phyloP scores from a whole-genome alignment of 2,797 vertebrate species.

The Buceros bicornis region DNA sequence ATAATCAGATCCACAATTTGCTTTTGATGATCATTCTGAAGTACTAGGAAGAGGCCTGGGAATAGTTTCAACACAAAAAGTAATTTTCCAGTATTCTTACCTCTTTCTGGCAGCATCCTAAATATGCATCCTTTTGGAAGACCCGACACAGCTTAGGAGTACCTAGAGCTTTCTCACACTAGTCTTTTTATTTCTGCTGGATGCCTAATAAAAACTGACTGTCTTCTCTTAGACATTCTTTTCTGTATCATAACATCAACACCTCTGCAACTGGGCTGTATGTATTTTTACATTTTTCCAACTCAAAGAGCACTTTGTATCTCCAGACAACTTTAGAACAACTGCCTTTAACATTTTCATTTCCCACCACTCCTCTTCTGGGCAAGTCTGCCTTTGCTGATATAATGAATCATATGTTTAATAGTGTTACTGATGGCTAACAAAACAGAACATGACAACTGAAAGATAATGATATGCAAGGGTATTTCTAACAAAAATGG shows the following conservation, averaged over 20 bases:
- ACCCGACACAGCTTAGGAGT: background rate
- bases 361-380: background rate
- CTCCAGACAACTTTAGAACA: background rate
- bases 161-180: background rate
- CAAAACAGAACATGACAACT: background rate
- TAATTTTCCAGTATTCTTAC: background rate
- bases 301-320: background rate
- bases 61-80: background rate
- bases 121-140: background rate
- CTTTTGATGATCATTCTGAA: background rate
- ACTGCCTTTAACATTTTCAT: background rate
- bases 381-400: slow-evolving; percentile 8
- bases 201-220: background rate
- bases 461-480: slow-evolving; percentile 17
- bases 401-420: background rate
- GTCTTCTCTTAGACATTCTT: background rate
- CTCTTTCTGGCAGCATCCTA: background rate
- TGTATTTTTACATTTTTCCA: background rate
- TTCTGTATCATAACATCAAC: background rate
- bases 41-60: background rate
- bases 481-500: background rate
- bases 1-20: background rate
- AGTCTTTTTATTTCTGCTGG: background rate
- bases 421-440: background rate
- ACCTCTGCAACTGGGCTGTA: background rate